A percentile compares a stretch with the other conserved stretches of the same genome.
Conservation (phyloP, 2,113 vertebrate species). For the Corvus moneduloides region DNA sequence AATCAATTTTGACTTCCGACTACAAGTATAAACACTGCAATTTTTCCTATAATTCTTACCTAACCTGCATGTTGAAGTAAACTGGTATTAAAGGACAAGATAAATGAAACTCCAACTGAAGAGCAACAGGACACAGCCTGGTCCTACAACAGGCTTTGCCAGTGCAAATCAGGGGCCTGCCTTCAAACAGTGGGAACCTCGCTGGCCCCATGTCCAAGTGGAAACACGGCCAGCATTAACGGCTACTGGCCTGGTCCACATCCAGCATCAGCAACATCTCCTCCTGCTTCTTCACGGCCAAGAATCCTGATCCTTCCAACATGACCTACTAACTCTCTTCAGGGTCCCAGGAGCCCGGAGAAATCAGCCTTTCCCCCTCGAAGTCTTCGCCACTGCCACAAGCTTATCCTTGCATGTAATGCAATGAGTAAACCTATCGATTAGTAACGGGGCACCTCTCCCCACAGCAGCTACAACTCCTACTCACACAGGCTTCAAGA, state of each 20-base stretch:
- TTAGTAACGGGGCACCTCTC: background rate
- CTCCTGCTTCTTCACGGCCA: background rate
- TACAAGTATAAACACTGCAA: background rate
- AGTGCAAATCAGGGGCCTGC: no score
- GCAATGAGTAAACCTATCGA: rapidly evolving
- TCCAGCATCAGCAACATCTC: background rate
- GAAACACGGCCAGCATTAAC: background rate
- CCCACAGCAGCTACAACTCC: background rate
- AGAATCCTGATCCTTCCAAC: background rate
- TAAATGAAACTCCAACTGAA: background rate
- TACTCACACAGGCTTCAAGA: no score
- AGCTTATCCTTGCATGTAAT: rapidly evolving
- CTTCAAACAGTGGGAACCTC: background rate
- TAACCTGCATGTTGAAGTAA: background rate
- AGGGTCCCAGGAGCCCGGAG: background rate
- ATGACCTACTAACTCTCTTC: rapidly evolving
- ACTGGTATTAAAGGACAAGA: background rate
- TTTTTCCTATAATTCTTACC: background rate
- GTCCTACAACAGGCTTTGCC: background rate
- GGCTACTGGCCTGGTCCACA: background rate
- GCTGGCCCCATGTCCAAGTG: rapidly evolving
- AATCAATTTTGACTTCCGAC: background rate
- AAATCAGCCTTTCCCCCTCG: background rate
- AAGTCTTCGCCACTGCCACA: background rate
- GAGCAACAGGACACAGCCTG: background rate